Percentiles rank a stretch among this genome's conserved stretches.
phyloP scores from a whole-genome alignment of 2,797 vertebrate species.

The Halcyon chelicuti region DNA sequence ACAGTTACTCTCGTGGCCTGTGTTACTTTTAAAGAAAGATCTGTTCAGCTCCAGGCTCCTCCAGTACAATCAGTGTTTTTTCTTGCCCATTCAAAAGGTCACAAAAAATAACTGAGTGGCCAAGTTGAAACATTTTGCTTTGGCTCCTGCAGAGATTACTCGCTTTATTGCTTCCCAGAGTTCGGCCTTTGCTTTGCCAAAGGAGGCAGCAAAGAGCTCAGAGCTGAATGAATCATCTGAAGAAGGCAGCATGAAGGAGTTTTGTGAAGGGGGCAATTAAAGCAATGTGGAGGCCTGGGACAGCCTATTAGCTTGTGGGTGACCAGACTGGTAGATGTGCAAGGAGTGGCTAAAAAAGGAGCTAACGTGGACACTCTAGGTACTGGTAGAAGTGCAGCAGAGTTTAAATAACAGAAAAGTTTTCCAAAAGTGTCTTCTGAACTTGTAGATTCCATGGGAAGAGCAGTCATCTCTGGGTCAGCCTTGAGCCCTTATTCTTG shows the following conservation, averaged over 20 bases:
- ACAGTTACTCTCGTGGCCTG: background rate
- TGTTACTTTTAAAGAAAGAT: background rate
- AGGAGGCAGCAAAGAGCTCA: background rate
- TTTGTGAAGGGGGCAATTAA: background rate
- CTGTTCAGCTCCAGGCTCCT: background rate
- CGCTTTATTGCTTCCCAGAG: background rate
- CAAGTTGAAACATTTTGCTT: background rate
- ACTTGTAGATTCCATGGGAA: fast-evolving
- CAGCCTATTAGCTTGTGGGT: background rate
- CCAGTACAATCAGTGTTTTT: background rate
- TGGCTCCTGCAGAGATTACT: background rate
- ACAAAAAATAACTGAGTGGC: background rate
- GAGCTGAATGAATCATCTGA: background rate
- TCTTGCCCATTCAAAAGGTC: background rate
- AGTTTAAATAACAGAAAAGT: background rate
- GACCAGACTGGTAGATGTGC: background rate
- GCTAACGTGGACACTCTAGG: background rate
- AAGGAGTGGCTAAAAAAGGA: background rate
- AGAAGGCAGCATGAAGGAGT: background rate
- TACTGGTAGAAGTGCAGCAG: background rate
- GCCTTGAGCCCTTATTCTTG: background rate
- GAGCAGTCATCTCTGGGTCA: background rate
- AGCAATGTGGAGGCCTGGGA: background rate
- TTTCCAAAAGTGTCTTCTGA: background rate
- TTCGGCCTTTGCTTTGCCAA: background rate